Percentiles rank a stretch among this genome's conserved stretches.
Conservation (phyloP, 35 echinoderm and acorn worm species). For the Nesometra sesokonis region DNA sequence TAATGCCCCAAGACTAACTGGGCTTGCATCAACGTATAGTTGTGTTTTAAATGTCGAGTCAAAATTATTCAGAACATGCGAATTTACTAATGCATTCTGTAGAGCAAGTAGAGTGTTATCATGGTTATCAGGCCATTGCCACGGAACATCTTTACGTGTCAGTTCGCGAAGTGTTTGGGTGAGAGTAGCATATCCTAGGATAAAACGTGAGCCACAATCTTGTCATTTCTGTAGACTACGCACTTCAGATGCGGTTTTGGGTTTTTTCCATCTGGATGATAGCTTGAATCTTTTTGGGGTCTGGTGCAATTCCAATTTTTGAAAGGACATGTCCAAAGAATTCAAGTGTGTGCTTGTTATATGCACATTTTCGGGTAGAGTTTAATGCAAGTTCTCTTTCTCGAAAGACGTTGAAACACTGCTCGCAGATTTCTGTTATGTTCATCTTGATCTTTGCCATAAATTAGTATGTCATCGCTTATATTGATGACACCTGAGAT, state of each 20-base stretch:
- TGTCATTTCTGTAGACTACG: too few relatives aligned
- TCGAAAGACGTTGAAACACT: conserved; percentile 44
- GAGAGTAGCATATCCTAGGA: conserved; percentile 32
- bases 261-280: neutral
- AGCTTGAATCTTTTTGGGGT: conserved; percentile 22
- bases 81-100: conserved; percentile 22
- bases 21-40: conserved; percentile 55
- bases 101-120: neutral
- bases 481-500: conserved; percentile 41
- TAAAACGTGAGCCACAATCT: neutral
- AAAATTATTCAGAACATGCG: conserved; percentile 35
- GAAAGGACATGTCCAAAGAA: conserved; percentile 63
- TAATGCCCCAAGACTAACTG: conserved; percentile 44
- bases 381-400: conserved; percentile 31
- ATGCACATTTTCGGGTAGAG: conserved; percentile 40
- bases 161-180: conserved; percentile 32
- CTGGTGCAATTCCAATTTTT: conserved; percentile 14
- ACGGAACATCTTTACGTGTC: conserved; percentile 28
- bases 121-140: conserved; percentile 23
- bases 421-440: conserved; percentile 38
- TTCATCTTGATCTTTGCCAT: conserved; percentile 15
- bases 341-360: conserved; percentile 10
- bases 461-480: conserved; percentile 69
- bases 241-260: too few relatives aligned
- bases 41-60: conserved; percentile 25